Evolutionary conservation across 2,888 invertebrate genomes (phyloP).

Genomic region (Epinotia demarniana): DNA sequence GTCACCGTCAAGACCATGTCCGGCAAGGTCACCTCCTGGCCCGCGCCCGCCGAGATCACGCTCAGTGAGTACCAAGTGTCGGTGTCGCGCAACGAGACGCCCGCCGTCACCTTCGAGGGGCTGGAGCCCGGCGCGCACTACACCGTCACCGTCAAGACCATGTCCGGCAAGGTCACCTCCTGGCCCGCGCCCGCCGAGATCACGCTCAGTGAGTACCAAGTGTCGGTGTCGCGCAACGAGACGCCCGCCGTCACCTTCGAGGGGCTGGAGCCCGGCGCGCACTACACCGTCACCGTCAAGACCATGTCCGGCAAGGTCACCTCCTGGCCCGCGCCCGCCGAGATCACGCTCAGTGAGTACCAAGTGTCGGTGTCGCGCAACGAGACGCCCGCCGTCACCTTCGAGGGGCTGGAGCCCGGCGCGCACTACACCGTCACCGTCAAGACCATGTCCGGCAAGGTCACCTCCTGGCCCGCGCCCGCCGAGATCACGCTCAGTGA

Average conservation of each 20-base stretch:
- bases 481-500: constrained; percentile 94
- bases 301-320: constrained; percentile 97
- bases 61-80: constrained; percentile 84
- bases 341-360: constrained; percentile 92
- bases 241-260: constrained; percentile 86
- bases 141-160: constrained; percentile 95
- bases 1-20: constrained; percentile 97
- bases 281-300: constrained; percentile 95
- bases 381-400: constrained; percentile 82
- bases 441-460: constrained; percentile 97
- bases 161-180: constrained; percentile 96
- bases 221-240: constrained; percentile 82
- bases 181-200: constrained; percentile 97
- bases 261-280: constrained; percentile 92
- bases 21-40: constrained; percentile 97
- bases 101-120: constrained; percentile 88
- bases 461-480: constrained; percentile 96
- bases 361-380: constrained; percentile 74
- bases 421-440: constrained; percentile 94
- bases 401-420: constrained; percentile 94
- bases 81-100: constrained; percentile 82
- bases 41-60: constrained; percentile 94
- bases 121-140: constrained; percentile 94
- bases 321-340: constrained; percentile 95
- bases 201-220: constrained; percentile 88